Conservation (phyloP, 2,888 invertebrate species). For the Spisula subtruncata region DNA sequence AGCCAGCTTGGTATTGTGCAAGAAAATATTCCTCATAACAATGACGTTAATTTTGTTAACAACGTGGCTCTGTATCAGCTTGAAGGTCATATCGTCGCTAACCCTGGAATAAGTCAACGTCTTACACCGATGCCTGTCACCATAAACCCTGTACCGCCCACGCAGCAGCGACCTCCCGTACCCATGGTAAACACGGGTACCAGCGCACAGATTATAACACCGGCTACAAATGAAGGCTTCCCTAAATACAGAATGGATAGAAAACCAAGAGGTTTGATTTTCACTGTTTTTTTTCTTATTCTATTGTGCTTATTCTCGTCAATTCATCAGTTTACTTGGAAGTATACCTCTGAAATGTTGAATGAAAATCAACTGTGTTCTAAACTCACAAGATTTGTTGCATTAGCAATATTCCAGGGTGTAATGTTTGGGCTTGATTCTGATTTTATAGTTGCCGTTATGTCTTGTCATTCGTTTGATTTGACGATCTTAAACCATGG, state of each 20-base stretch:
- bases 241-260: constrained; percentile 54
- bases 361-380: too few relatives aligned
- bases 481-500: too few relatives aligned
- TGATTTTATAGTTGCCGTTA: too few relatives aligned
- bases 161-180: background rate
- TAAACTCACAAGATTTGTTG: too few relatives aligned
- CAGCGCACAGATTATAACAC: background rate
- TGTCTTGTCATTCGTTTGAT: too few relatives aligned
- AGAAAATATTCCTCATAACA: constrained; percentile 23
- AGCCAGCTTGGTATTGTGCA: background rate
- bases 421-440: too few relatives aligned
- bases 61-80: constrained; percentile 9
- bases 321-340: too few relatives aligned
- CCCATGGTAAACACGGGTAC: constrained; percentile 2
- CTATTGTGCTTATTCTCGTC: too few relatives aligned
- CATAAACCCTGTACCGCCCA: background rate
- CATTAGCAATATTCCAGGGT: too few relatives aligned
- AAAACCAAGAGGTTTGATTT: constrained; percentile 54
- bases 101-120: constrained; percentile 24
- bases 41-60: background rate
- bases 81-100: constrained; percentile 17
- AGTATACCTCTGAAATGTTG: too few relatives aligned
- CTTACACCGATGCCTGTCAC: constrained; percentile 7
- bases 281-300: background rate
- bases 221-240: background rate